Evolutionary conservation across 2,888 invertebrate species (phyloP).

Genomic region (Rhogogaster chlorosoma): DNA sequence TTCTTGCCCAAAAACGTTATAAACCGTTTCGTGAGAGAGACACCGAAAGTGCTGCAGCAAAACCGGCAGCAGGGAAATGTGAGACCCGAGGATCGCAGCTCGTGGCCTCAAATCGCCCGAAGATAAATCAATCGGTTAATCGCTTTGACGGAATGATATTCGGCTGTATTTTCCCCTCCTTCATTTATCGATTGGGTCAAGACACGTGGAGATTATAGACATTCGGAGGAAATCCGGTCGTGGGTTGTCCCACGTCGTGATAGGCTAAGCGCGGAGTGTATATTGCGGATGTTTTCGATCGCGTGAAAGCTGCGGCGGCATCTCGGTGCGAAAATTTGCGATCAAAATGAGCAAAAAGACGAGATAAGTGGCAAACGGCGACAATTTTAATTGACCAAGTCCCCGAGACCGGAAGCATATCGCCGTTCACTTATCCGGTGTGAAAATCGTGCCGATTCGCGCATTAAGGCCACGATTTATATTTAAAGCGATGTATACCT

Average conservation of each 20-base stretch:
- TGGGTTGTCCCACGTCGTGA: too few species aligned
- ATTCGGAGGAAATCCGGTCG: neutral
- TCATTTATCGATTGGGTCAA: neutral
- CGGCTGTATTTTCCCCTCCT: neutral
- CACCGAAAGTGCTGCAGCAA: neutral
- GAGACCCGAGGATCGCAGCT: neutral
- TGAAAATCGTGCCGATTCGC: constrained; percentile 1
- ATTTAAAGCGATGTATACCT: neutral
- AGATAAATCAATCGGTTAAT: constrained; percentile 26
- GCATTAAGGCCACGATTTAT: neutral
- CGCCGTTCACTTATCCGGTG: constrained; percentile 10
- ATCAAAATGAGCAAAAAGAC: neutral
- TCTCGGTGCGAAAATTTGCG: neutral
- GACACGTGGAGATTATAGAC: neutral
- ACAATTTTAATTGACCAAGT: neutral
- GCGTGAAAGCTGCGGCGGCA: constrained; percentile 6
- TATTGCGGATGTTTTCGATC: neutral
- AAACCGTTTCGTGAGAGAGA: constrained; percentile 20
- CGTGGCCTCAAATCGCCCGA: neutral
- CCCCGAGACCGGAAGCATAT: neutral
- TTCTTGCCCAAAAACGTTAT: constrained; percentile 52
- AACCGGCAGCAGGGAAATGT: neutral
- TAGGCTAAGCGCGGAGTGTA: neutral
- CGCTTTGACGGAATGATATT: neutral
- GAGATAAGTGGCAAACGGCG: neutral